Percentiles rank a stretch among this genome's conserved stretches.
Evolutionary conservation across 53 echinoderm and acorn worm species (phyloP).

Genomic region (Temnopleurus reevesii): DNA sequence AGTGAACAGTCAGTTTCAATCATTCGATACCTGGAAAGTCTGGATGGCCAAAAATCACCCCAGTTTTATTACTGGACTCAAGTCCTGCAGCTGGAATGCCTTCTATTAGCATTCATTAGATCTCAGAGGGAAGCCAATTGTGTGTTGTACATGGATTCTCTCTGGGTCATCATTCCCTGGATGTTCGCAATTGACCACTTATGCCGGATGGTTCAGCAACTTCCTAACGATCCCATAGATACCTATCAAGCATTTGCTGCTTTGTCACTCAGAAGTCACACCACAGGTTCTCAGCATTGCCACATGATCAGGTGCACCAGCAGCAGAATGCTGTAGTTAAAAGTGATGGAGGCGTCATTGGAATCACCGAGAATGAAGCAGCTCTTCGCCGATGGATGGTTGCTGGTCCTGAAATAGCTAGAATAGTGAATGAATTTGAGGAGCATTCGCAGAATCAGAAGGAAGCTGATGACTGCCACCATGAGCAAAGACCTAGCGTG

Average conservation of each 20-base stretch:
- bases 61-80: conserved; percentile 60
- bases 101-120: too few relatives aligned
- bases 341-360: conserved; percentile 59
- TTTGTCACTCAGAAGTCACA: too few relatives aligned
- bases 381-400: conserved; percentile 62
- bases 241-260: too few relatives aligned
- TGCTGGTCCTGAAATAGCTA: conserved; percentile 43
- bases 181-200: conserved; percentile 51
- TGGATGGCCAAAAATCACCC: conserved; percentile 19
- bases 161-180: conserved; percentile 28
- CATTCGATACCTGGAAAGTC: background rate
- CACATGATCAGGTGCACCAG: too few relatives aligned
- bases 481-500: conserved; percentile 33
- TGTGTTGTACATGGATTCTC: conserved; percentile 23
- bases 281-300: too few relatives aligned
- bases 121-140: too few relatives aligned
- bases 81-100: too few relatives aligned
- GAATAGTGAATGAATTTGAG: conserved; percentile 43
- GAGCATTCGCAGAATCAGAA: background rate
- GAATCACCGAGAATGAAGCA: conserved; percentile 48
- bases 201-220: conserved; percentile 54
- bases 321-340: conserved; percentile 48
- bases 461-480: conserved; percentile 43
- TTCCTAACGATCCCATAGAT: too few relatives aligned
- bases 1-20: too few relatives aligned